Conservation (phyloP, 2,888 invertebrate species). For the Pycnomerus fuliginosus region DNA sequence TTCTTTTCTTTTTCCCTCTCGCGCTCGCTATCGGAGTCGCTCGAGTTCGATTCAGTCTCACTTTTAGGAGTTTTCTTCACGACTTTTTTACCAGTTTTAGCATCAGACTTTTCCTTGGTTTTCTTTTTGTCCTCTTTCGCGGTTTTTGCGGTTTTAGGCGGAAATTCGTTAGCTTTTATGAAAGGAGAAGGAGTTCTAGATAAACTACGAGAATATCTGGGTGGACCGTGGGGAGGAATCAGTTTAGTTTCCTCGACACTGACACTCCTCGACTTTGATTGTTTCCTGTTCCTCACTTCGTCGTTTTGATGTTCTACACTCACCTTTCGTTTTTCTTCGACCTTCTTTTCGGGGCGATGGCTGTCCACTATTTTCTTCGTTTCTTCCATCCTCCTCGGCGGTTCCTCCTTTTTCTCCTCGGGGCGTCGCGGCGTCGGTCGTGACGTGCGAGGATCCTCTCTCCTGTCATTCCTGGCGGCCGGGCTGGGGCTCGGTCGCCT, state of each 20-base stretch:
- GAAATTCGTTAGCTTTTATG: conserved; percentile 67
- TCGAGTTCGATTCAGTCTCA: conserved; percentile 49
- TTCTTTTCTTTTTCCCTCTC: conserved; percentile 43
- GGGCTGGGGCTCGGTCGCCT: conserved; percentile 44
- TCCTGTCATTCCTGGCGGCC: conserved; percentile 5
- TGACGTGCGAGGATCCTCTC: neutral
- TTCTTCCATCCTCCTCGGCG: conserved; percentile 44
- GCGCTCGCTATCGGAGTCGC: conserved; percentile 49
- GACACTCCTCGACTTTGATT: conserved; percentile 47
- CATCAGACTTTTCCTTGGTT: conserved; percentile 45
- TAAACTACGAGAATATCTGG: conserved; percentile 69
- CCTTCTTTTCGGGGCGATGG: conserved; percentile 27
- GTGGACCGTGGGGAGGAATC: conserved; percentile 51
- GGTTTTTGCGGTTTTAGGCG: conserved; percentile 49
- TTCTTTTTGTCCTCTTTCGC: conserved; percentile 55
- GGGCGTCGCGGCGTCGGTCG: conserved; percentile 20
- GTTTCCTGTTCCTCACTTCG: conserved; percentile 38
- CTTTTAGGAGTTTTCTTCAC: conserved; percentile 48
- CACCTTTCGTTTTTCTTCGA: conserved; percentile 30
- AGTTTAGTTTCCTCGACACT: conserved; percentile 44
- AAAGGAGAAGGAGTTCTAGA: conserved; percentile 88
- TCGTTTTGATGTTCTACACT: conserved; percentile 37
- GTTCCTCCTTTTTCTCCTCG: conserved; percentile 37
- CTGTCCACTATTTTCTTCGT: conserved; percentile 35
- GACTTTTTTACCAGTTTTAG: conserved; percentile 46